These are phyloP conservation scores for Lasioglossum lativentre DNA, from an alignment of 2,888 invertebrate species.

Conservation along the genomic window DNA sequence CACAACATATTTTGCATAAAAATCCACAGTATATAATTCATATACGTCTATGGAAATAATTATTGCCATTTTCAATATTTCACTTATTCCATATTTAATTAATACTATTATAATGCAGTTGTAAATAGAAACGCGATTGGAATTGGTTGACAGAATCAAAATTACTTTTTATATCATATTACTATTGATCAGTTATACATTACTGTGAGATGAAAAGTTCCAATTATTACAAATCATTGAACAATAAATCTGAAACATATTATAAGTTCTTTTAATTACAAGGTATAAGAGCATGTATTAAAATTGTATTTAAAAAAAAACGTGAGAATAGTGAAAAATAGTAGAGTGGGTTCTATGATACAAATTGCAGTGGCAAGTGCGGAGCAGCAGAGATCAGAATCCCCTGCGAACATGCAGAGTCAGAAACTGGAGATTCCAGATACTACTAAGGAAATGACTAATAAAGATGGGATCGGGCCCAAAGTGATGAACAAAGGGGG, in stretches of 20 bases:
- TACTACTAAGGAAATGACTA: conserved; percentile 83
- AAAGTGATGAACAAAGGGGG: conserved; percentile 84
- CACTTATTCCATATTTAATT: neutral
- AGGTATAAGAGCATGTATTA: conserved; percentile 49
- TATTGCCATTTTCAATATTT: neutral
- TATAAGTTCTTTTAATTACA: conserved; percentile 14
- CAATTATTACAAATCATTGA: neutral
- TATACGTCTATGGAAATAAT: neutral
- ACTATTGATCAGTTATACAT: conserved; percentile 10
- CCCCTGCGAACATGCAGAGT: conserved; percentile 83
- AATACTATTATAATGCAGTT: conserved; percentile 27
- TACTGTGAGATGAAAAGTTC: neutral
- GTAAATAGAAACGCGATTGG: conserved; percentile 72
- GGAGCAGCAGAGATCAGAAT: conserved; percentile 84
- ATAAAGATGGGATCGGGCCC: conserved; percentile 83
- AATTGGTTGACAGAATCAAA: conserved; percentile 72
- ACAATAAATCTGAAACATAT: conserved; percentile 2
- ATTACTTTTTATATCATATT: conserved; percentile 30
- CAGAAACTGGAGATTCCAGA: conserved; percentile 83
- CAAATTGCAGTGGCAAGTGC: conserved; percentile 84
- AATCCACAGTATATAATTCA: neutral
- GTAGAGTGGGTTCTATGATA: conserved; percentile 78
- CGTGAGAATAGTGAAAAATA: conserved; percentile 64
- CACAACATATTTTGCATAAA: neutral
- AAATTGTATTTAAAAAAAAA: conserved; percentile 41